Evolutionary conservation across 2,888 invertebrate species (phyloP), one percentile per base, ranked within the genome.

Genomic region (Rhorus exstirpatorius): DNA sequence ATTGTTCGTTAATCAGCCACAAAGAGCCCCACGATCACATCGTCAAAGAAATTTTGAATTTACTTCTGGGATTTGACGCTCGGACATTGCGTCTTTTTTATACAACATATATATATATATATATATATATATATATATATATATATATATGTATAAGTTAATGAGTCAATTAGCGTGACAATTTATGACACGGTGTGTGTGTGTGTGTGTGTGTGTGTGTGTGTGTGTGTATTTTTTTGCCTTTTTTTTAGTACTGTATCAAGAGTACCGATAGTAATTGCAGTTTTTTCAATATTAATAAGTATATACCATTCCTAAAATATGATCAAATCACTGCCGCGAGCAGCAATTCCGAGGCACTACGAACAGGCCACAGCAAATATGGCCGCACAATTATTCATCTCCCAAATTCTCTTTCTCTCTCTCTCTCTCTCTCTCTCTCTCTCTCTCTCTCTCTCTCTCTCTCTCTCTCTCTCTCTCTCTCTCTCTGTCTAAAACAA

Each of bases 271-370:
- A 90, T 90, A 90, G 89, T 91, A 91, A 90, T 91, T 90, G 90
- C 89, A 89, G 88, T 89, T 88, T 87, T 88, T 86, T 89, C 87
- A 88, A 90, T 91, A 90, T 90, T 71, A 71, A 71, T 79, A 83
- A 90, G 89, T 87, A 90, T 91, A 91, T 90, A 91, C 90, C 91
- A 84, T 87, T 91, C 90, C 91, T 91, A 92, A 92, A 93, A 92
- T 92, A 93, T 90, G 90, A 90, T 92, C 90, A 93, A 93, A 93
- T 92, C 89, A 90, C 93, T 93, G 93, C 93, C 88, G 81, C 90
- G 90, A 91, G 93, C 93, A 93, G 93, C 91, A 91, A 93, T 93
- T 93, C 91, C 93, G 93, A 93, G 93, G 93, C 93, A 93, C 93
- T 93, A 93, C 93, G 90, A 93, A 92, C 92, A 90, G 93, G 91